phyloP scores from a whole-genome alignment of 2,888 invertebrate species.

The Tetragonula carbonaria region DNA sequence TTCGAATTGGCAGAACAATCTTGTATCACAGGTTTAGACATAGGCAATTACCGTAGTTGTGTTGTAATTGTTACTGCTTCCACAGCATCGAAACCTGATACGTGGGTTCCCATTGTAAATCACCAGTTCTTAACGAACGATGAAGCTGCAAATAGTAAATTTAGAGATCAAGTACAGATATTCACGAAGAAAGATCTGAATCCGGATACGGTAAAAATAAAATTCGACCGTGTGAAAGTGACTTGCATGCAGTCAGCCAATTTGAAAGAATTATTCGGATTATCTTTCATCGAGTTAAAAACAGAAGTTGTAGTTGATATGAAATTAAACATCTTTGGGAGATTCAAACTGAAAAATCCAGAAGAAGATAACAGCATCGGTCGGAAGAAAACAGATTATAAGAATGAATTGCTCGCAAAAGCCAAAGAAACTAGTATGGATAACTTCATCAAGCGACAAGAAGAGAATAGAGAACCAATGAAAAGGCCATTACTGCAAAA shows the following conservation, averaged over 20 bases:
- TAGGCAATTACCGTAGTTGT: conserved; percentile 80
- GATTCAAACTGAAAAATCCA: conserved; percentile 77
- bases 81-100: conserved; percentile 77
- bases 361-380: conserved; percentile 49
- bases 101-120: conserved; percentile 79
- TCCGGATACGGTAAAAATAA: conserved; percentile 75
- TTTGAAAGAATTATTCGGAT: conserved; percentile 78
- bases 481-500: conserved; percentile 75
- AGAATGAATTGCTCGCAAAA: conserved; percentile 71
- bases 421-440: conserved; percentile 68
- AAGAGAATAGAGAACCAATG: conserved; percentile 64
- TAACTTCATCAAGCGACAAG: conserved; percentile 75
- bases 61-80: conserved; percentile 80
- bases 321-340: conserved; percentile 78
- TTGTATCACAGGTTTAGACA: conserved; percentile 79
- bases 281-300: conserved; percentile 75
- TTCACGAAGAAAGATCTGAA: conserved; percentile 80
- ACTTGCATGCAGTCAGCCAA: conserved; percentile 82
- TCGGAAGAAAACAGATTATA: conserved; percentile 71
- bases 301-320: conserved; percentile 78
- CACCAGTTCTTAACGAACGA: conserved; percentile 80
- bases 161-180: conserved; percentile 80
- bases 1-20: conserved; percentile 77
- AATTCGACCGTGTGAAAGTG: conserved; percentile 80
- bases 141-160: conserved; percentile 78